Evolutionary conservation across 2,113 vertebrate species (phyloP).

Genomic region (Verasper variegatus): DNA sequence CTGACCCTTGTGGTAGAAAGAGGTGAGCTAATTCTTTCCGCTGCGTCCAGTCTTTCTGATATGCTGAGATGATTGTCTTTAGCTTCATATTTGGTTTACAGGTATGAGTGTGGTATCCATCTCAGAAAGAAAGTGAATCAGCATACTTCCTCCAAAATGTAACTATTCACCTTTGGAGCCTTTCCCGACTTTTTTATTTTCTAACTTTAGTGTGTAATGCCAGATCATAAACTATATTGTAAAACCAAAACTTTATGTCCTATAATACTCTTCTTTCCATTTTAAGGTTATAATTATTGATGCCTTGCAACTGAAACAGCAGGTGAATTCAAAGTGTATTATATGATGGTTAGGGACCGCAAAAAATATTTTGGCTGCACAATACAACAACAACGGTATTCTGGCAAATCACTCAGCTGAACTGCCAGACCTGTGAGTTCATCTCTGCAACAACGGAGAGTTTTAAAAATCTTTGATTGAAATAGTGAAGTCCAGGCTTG

Average conservation of each 20-base stretch:
- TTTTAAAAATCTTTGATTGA: slow-evolving; percentile 58
- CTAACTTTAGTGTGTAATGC: not conserved
- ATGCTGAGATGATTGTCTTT: too few relatives aligned
- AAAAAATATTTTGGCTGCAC: slow-evolving; percentile 28
- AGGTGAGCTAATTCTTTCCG: too few relatives aligned
- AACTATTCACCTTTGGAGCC: not conserved
- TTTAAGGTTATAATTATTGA: slow-evolving; percentile 24
- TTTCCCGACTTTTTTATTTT: too few relatives aligned
- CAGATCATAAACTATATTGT: slow-evolving; percentile 17
- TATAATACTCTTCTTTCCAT: not conserved
- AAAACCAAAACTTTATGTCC: slow-evolving; percentile 29
- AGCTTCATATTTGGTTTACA: not conserved
- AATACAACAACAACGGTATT: slow-evolving; percentile 29
- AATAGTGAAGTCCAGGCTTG: slow-evolving; percentile 49
- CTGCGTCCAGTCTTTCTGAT: too few relatives aligned
- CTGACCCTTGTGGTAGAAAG: too few relatives aligned
- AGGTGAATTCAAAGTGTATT: slow-evolving; percentile 31
- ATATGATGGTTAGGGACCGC: slow-evolving; percentile 15
- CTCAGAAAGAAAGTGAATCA: not conserved
- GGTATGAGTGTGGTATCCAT: not conserved
- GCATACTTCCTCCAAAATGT: not conserved
- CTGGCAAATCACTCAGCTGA: slow-evolving; percentile 46
- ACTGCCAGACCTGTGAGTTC: slow-evolving; percentile 59
- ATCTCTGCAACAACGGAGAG: slow-evolving; percentile 58
- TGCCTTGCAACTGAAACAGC: slow-evolving; percentile 7